Conservation (phyloP, 2,797 vertebrate genomes). For the Adrianichthys oophorus region DNA sequence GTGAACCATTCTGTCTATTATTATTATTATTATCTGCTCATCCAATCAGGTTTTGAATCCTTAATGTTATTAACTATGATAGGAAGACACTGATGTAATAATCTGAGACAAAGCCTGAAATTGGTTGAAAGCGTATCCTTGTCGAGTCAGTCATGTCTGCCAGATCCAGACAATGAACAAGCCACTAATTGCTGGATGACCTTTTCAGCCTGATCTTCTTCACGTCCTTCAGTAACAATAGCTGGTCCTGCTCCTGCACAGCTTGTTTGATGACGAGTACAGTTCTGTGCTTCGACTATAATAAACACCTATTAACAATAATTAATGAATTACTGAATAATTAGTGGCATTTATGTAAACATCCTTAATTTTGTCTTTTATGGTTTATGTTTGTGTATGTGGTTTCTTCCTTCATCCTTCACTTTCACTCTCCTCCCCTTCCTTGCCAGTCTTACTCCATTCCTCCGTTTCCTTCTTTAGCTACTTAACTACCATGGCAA, state of each 20-base stretch:
- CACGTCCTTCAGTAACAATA: conserved; percentile 16
- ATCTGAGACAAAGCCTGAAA: conserved; percentile 20
- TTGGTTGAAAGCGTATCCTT: conserved; percentile 17
- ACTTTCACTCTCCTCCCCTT: conserved; percentile 49
- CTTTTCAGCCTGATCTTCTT: conserved; percentile 11
- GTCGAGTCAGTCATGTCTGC: conserved; percentile 10
- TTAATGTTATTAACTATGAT: conserved; percentile 18
- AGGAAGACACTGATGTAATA: conserved; percentile 20
- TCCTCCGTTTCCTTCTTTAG: conserved; percentile 58
- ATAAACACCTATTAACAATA: too few relatives aligned
- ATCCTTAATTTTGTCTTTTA: conserved; percentile 15
- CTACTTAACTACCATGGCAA: conserved; percentile 79
- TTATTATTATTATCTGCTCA: background rate
- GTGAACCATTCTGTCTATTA: background rate
- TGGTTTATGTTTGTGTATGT: background rate
- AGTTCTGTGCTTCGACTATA: too few relatives aligned
- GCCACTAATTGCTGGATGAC: conserved; percentile 12
- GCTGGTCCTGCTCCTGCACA: background rate
- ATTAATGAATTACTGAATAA: too few relatives aligned
- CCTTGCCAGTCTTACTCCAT: conserved; percentile 50
- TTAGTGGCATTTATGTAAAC: conserved; percentile 10
- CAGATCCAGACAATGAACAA: conserved; percentile 29
- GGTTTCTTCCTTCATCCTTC: conserved; percentile 53
- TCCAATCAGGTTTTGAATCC: conserved; percentile 10
- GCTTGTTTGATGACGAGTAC: background rate